These are phyloP conservation scores for Chaetophractus vellerosus DNA, from an alignment of 2,797 vertebrate genomes.

Conservation along the genomic window DNA sequence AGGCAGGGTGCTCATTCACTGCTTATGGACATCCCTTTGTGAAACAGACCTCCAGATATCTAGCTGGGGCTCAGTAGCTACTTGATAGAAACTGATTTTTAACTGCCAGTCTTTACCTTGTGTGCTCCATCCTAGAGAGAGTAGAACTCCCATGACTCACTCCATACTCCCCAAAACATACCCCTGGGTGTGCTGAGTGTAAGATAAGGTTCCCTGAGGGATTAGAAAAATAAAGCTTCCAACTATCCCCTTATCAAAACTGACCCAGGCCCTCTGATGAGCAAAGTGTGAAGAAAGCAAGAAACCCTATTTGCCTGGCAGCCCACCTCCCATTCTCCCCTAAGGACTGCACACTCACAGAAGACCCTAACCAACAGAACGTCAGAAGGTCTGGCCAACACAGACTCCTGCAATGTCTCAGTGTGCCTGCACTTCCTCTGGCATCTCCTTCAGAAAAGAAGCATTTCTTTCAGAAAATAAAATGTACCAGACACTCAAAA, in stretches of 20 bases:
- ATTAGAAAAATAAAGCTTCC: neutral
- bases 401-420: neutral
- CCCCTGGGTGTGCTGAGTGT: neutral
- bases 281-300: neutral
- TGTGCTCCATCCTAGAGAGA: neutral
- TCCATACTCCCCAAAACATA: neutral
- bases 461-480: neutral
- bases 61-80: neutral
- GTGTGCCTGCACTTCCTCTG: neutral
- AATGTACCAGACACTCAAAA: neutral
- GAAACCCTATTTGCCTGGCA: neutral
- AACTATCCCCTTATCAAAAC: neutral
- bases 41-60: neutral
- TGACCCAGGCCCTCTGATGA: neutral
- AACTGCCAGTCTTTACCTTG: neutral
- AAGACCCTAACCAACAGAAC: neutral
- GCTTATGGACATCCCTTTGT: neutral
- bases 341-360: neutral
- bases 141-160: neutral
- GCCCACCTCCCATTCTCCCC: fast-evolving
- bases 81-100: neutral
- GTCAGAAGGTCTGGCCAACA: neutral
- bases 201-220: neutral
- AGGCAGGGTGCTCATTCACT: neutral
- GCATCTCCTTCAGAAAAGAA: neutral